Base-by-base conservation (phyloP, 2,888 invertebrate genomes). In the Cheilosia urbana region DNA sequence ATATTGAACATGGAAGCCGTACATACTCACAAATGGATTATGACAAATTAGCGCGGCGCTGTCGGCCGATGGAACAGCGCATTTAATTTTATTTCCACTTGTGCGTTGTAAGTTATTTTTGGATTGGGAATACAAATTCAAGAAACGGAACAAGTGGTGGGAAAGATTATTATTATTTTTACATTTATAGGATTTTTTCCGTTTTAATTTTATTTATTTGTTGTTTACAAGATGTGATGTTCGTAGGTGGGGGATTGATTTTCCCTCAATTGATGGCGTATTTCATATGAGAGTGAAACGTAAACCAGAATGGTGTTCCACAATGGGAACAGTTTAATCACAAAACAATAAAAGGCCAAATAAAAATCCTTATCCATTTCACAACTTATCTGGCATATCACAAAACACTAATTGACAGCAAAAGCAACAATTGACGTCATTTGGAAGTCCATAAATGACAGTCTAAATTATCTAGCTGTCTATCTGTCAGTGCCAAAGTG, bases 11-110 rank as follows among this genome's bases (percentile, higher is more conserved):
- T 60, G 13, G 76, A 68, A 77, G 76, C 68, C 76, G 24, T 68
- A 68, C 9, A 40, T 60, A 77, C 62, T 77, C 42, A 77, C 68
- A 77, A 68, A 62, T 68, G 68, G 68, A 77, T 77, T 77, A 77
- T 62, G 62, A 51, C 51, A 77, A 68, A 62, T 77, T 77, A 76
- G 58, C 51, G 75, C 40, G 27, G 34, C 45, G 40, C 55, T 34
- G 17, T 58, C 27, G 42, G 37, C n/a, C 7, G 58, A 69, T 47
- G 69, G 24, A 37, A 19, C 37, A 4, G n/a, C 37, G n/a, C 37
- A 5, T 60, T 71, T 9, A 30, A 30, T 49, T 30, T 40, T 63
- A 45, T 69, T 58, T 66, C 17, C 24, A 11, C n/a, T 65, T 75
- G 65, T 57, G 45, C 60, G 78, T 60, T 57, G 63, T 62, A 17